Conservation (phyloP, 2,797 vertebrate genomes). For the Mormyrus proboscirostris region DNA sequence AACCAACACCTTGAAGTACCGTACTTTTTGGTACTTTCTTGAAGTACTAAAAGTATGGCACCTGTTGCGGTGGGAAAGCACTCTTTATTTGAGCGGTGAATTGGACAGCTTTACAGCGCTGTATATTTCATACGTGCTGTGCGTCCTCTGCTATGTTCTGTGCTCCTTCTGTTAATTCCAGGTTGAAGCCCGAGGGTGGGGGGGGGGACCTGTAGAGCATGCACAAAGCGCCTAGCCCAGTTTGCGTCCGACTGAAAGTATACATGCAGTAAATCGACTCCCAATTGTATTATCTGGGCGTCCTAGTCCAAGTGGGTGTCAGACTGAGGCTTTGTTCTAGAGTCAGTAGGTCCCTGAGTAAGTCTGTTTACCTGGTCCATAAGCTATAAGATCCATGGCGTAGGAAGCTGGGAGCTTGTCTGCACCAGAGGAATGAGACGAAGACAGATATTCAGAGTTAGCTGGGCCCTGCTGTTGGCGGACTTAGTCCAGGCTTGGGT, state of each 20-base stretch:
- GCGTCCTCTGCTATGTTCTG: no score
- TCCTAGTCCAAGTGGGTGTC: background rate
- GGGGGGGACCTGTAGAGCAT: background rate
- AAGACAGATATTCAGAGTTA: background rate
- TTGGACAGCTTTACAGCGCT: background rate
- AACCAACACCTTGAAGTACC: no score
- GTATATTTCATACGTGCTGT: no score
- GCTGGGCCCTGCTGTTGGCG: background rate
- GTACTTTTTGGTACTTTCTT: no score
- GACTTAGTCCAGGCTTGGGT: background rate
- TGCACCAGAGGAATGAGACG: background rate
- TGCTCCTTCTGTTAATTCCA: background rate
- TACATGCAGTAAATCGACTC: background rate
- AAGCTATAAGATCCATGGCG: background rate
- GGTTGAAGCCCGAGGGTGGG: background rate
- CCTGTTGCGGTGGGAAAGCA: no score
- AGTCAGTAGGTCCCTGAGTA: background rate
- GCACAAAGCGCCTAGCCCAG: no score
- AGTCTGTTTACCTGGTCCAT: background rate
- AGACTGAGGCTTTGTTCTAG: background rate
- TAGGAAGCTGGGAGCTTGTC: background rate
- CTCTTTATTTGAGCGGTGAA: background rate
- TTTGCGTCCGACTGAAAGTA: background rate
- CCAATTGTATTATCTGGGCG: background rate
- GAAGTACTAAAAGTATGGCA: no score